Conservation (phyloP, 2,888 invertebrate genomes). For the Notodonta dromedarius region DNA sequence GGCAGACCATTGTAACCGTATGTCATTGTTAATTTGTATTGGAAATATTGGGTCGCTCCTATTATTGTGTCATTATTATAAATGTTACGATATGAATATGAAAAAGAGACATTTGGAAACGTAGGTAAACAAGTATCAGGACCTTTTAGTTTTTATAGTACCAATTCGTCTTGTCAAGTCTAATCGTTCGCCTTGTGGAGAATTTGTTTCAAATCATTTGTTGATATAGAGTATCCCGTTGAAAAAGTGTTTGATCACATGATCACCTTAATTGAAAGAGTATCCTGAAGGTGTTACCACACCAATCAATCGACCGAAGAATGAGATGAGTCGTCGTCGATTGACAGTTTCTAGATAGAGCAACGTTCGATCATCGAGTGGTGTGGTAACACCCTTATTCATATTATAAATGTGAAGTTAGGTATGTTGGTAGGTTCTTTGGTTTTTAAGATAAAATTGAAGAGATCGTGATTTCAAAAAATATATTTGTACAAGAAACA, state of each 20-base stretch:
- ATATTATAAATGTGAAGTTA: too few species aligned
- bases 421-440: too few species aligned
- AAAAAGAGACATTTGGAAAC: slow-evolving; percentile 26
- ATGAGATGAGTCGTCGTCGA: too few species aligned
- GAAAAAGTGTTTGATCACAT: not conserved
- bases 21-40: slow-evolving; percentile 71
- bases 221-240: slow-evolving; percentile 18
- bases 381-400: too few species aligned
- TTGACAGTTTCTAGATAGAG: too few species aligned
- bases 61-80: slow-evolving; percentile 54
- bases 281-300: too few species aligned
- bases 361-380: too few species aligned
- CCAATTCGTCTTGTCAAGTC: slow-evolving; percentile 23
- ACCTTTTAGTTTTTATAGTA: slow-evolving; percentile 33
- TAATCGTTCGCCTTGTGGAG: slow-evolving; percentile 29
- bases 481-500: too few species aligned
- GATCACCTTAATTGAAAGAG: too few species aligned
- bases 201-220: slow-evolving; percentile 13
- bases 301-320: too few species aligned
- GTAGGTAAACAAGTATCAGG: slow-evolving; percentile 37
- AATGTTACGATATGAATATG: slow-evolving; percentile 40
- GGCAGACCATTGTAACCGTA: slow-evolving; percentile 67
- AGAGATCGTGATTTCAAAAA: too few species aligned
- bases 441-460: too few species aligned
- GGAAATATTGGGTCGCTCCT: slow-evolving; percentile 55